Evolutionary conservation across 2,888 invertebrate species (phyloP).

Genomic region (Calephelis perditalis): DNA sequence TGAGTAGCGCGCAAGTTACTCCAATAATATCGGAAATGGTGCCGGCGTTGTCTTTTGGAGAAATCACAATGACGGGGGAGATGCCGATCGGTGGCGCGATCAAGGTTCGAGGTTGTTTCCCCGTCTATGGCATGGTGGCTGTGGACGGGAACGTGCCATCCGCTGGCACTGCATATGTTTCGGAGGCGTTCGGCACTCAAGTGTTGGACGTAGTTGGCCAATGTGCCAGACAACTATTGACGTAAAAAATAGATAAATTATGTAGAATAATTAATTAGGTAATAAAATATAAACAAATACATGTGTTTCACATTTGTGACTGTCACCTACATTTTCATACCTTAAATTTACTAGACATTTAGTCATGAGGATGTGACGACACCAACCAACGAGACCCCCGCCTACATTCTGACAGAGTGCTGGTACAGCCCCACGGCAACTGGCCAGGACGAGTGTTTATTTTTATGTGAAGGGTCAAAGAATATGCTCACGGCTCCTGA

Average conservation of each 20-base stretch:
- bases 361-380: no score
- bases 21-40: constrained; percentile 54
- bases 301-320: no score
- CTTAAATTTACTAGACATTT: not conserved
- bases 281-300: constrained; percentile 16
- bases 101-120: constrained; percentile 56
- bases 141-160: constrained; percentile 56
- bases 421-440: no score
- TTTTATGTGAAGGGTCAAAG: no score
- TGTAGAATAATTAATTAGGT: constrained; percentile 19
- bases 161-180: constrained; percentile 47
- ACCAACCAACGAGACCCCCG: no score
- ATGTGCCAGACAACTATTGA: constrained; percentile 31
- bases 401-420: no score
- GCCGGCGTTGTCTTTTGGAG: constrained; percentile 53
- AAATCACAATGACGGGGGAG: constrained; percentile 50
- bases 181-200: constrained; percentile 40
- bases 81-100: constrained; percentile 56
- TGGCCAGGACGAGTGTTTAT: no score
- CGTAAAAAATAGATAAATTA: constrained; percentile 22
- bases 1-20: constrained; percentile 38
- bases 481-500: no score
- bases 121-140: constrained; percentile 55
- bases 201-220: constrained; percentile 31
- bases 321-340: no score